Evolutionary conservation across 2,797 vertebrate species (phyloP), one percentile per base, ranked within the genome.

Genomic region (Dermochelys coriacea): DNA sequence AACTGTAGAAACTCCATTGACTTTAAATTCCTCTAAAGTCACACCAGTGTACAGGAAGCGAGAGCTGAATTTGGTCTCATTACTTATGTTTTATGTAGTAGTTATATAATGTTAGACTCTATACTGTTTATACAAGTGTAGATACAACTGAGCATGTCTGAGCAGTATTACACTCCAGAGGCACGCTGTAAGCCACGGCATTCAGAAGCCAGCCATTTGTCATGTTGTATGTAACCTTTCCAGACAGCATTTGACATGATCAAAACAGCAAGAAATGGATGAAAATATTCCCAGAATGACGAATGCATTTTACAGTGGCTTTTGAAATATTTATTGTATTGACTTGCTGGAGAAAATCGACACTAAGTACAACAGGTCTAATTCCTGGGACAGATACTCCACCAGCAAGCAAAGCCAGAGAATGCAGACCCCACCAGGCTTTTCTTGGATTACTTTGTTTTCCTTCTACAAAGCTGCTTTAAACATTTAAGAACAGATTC

Each of bases 201-300:
- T 5, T 25, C 16, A 86, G 68, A 90, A 81, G 15, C 5, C 90
- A 92, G 34, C 80, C 86, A 95, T 93, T 59, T 41, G 80, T n/a
- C 25, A 25, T 85, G 45, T 37, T 89, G 37, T 1, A 31, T 37
- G 45, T 37, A 85, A 86, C n/a, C 16, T 88, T 84, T 87, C 54
- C 41, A 6, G 54, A 12, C 2, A 61, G 87, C n/a, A 15, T 59
- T 87, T 89, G 45, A 12, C 55, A 27, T 23, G 83, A 57, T 93
- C 93, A 31, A 25, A 93, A 75, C 29, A 91, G 47, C 57, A 82
- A 79, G 57, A 96, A 88, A 16, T 15, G 11, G 74, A 87, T 87
- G 78, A 93, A 93, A 96, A 95, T 45, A 84, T 23, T n/a, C 45
- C 8, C 85, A 91, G 95, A 94, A 78, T 31, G 7, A 93, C 19